Percentiles rank a stretch among this genome's conserved stretches.
phyloP scores from a whole-genome alignment of 2,113 vertebrate species.

The Neodon shergylaensis region DNA sequence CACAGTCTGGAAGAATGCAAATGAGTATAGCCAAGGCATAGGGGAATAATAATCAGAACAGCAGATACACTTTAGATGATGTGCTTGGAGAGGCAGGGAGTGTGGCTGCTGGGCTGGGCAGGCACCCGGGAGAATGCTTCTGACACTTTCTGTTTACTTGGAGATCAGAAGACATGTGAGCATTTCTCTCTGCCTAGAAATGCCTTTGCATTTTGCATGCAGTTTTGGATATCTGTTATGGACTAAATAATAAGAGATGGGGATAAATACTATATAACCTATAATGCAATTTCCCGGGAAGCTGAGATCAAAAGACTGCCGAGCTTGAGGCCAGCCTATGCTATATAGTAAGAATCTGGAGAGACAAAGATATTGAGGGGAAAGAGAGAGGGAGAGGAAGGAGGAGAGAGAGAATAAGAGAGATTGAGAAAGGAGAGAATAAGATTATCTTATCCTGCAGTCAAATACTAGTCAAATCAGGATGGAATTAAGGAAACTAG shows the following conservation, averaged over 20 bases:
- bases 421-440: no score
- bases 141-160: not conserved
- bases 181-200: not conserved
- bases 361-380: not conserved
- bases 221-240: not conserved
- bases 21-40: not conserved
- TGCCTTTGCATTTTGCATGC: not conserved
- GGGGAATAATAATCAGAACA: not conserved
- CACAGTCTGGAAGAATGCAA: not conserved
- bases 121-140: not conserved
- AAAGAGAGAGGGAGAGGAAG: not conserved
- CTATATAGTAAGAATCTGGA: not conserved
- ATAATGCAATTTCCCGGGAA: not conserved
- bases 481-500: not conserved
- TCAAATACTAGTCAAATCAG: not conserved
- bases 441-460: not conserved
- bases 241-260: not conserved
- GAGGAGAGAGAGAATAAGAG: not conserved
- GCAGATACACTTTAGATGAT: not conserved
- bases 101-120: not conserved
- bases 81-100: not conserved
- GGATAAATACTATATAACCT: not conserved
- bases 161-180: not conserved
- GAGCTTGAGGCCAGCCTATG: not conserved
- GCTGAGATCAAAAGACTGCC: not conserved